phyloP scores from a whole-genome alignment of 2,797 vertebrate genomes.

The Dallia pectoralis region DNA sequence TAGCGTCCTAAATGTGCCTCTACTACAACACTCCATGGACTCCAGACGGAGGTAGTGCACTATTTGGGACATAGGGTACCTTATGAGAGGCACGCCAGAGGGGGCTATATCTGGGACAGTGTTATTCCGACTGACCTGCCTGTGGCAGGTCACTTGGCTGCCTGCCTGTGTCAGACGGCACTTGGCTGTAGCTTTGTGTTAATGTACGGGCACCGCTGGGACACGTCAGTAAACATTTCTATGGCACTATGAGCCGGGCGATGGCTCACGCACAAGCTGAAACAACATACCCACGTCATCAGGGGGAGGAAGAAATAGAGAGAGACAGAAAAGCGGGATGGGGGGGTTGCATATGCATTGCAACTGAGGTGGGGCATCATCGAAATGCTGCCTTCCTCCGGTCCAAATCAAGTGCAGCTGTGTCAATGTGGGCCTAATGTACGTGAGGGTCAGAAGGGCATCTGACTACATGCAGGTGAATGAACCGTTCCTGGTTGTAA shows the following conservation, averaged over 20 bases:
- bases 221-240: constrained; percentile 2
- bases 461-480: background rate
- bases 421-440: constrained; percentile 13
- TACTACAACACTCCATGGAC: too few species aligned
- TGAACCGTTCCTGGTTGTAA: constrained; percentile 9
- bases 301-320: background rate
- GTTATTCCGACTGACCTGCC: background rate
- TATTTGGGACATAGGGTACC: too few species aligned
- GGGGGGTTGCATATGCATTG: background rate
- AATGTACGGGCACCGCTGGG: background rate
- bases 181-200: background rate
- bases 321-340: background rate
- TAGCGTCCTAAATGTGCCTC: too few species aligned
- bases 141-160: background rate
- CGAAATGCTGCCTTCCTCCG: constrained; percentile 9
- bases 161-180: constrained; percentile 4
- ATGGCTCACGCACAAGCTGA: constrained; percentile 18
- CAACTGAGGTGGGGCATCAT: constrained; percentile 11
- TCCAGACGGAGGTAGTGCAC: too few species aligned
- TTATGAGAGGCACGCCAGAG: background rate
- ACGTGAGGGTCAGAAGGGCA: constrained; percentile 9
- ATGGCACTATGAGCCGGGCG: constrained; percentile 3
- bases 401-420: constrained; percentile 16
- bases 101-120: background rate
- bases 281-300: constrained; percentile 11